Percentiles rank a stretch among this genome's conserved stretches.
These are phyloP conservation scores for Zaprionus bogoriensis DNA, from an alignment of 2,888 invertebrate genomes.

Conservation along the genomic window DNA sequence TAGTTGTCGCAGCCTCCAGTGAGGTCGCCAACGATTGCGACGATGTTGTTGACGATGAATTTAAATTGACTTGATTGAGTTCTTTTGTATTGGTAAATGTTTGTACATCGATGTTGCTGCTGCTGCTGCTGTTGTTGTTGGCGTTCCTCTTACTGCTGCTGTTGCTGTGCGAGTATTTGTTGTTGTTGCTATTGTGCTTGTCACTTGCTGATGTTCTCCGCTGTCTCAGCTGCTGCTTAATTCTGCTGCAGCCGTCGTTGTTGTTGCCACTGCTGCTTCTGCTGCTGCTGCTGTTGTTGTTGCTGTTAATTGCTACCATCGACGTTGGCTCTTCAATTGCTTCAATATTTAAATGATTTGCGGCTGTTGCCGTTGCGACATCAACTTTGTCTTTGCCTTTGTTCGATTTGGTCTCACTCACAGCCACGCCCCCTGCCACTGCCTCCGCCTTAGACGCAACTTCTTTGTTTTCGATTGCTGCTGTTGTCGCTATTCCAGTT, in stretches of 20 bases:
- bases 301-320: slow-evolving; percentile 61
- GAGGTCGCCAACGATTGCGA: slow-evolving; percentile 46
- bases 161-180: slow-evolving; percentile 25
- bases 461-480: slow-evolving; percentile 25
- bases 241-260: slow-evolving; percentile 55
- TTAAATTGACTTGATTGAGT: slow-evolving; percentile 77
- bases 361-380: slow-evolving; percentile 32
- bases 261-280: slow-evolving; percentile 12
- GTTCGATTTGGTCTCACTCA: neutral
- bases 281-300: slow-evolving; percentile 17
- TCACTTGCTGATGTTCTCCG: slow-evolving; percentile 55
- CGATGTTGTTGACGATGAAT: slow-evolving; percentile 60
- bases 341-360: slow-evolving; percentile 67
- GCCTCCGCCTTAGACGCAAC: slow-evolving; percentile 7
- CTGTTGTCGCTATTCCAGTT: slow-evolving; percentile 13
- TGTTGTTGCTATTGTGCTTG: slow-evolving; percentile 26
- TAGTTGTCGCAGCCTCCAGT: slow-evolving; percentile 44
- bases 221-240: slow-evolving; percentile 51
- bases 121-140: slow-evolving; percentile 26
- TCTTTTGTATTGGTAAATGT: slow-evolving; percentile 77
- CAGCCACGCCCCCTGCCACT: neutral
- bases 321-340: slow-evolving; percentile 60
- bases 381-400: slow-evolving; percentile 49
- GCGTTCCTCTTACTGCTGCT: slow-evolving; percentile 8
- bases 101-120: slow-evolving; percentile 60